Conservation (phyloP, 2,888 invertebrate species). For the Coecobrya sp. region DNA sequence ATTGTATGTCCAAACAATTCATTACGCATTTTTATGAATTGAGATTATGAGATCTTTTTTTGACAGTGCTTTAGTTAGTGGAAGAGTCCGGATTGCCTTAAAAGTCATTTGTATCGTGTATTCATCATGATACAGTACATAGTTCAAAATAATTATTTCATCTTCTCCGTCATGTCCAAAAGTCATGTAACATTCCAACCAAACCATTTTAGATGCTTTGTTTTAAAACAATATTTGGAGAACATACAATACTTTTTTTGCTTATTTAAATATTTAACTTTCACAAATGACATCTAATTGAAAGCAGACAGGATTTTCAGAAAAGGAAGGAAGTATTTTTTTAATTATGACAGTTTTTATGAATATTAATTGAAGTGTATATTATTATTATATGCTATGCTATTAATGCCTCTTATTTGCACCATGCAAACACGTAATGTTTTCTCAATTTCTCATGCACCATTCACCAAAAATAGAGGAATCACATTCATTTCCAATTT, state of each 20-base stretch:
- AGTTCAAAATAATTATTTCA: no score
- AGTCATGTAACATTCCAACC: background rate
- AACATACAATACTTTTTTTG: background rate
- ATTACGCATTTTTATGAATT: background rate
- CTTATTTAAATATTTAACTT: conserved; percentile 75
- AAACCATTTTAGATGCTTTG: background rate
- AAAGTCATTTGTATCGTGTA: background rate
- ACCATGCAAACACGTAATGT: background rate
- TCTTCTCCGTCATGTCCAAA: background rate
- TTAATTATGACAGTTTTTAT: conserved; percentile 43
- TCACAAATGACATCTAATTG: conserved; percentile 75
- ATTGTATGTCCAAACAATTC: conserved; percentile 8
- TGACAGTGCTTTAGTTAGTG: background rate
- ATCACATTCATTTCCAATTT: background rate
- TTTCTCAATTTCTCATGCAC: conserved; percentile 2
- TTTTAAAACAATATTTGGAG: conserved; percentile 13
- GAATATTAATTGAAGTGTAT: conserved; percentile 24
- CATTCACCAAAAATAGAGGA: background rate
- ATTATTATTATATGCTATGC: no score
- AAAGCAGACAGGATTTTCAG: conserved; percentile 67
- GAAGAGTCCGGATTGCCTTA: background rate
- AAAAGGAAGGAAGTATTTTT: conserved; percentile 57
- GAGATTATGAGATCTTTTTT: background rate
- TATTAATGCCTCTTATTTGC: background rate
- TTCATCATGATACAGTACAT: background rate